Conservation (phyloP, 2,888 invertebrate genomes). For the Allolobophora icterica region DNA sequence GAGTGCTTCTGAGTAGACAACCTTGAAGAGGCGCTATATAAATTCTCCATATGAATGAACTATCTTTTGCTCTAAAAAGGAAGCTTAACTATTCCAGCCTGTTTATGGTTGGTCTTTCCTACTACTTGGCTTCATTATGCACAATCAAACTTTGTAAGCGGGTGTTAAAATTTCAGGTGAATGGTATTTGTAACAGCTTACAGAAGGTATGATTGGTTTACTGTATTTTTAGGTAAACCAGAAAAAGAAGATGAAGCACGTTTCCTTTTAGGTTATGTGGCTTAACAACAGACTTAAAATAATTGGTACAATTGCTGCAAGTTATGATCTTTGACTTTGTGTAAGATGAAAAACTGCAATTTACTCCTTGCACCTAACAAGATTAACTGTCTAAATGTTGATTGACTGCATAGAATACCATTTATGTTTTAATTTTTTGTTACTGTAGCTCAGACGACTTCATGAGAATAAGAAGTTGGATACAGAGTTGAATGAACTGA, state of each 20-base stretch:
- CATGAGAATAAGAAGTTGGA: constrained; percentile 67
- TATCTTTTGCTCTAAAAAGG: no score
- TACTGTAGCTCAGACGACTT: constrained; percentile 75
- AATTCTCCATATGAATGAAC: no score
- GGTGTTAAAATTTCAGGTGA: no score
- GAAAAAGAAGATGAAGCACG: background rate
- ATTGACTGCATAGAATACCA: background rate
- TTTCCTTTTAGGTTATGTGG: background rate
- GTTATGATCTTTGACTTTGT: no score
- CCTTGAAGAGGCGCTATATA: no score
- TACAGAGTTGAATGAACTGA: constrained; percentile 75
- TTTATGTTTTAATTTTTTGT: background rate
- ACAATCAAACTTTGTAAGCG: no score
- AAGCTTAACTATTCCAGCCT: no score
- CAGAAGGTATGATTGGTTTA: background rate
- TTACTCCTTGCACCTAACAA: background rate
- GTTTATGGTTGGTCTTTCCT: no score
- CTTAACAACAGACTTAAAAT: background rate
- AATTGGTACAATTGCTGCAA: no score
- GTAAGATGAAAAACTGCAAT: background rate
- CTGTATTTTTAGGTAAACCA: no score
- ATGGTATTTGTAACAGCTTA: background rate
- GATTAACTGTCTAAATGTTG: background rate
- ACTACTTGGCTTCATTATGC: no score
- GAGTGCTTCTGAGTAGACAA: no score